Base-by-base conservation (phyloP, 2,113 vertebrate species). In the Galemys pyrenaicus region DNA sequence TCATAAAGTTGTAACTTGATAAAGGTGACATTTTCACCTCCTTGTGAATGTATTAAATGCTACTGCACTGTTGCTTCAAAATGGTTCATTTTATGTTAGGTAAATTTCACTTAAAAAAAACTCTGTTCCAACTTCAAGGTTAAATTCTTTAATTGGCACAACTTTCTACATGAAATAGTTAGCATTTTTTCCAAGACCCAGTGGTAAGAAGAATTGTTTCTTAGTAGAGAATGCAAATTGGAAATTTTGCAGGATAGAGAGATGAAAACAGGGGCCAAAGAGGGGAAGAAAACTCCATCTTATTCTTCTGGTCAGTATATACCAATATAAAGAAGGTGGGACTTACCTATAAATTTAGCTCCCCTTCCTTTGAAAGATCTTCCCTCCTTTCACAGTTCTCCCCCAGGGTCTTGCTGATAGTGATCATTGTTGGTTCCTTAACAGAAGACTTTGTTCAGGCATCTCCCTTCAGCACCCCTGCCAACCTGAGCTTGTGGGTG, bases 181-280 rank as follows among this genome's bases (percentile, higher is more conserved):
- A 78, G 60, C 46, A 39, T 77, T 94, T 95, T 79, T 91, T 51
- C 78, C 70, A 89, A 85, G 67, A 70, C 51, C 46, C 35, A 11
- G 74, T 79, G 56, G 89, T 75, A 89, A 89, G 91, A 88, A 91
- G 44, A 67, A 92, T 89, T 78, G 13, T 87, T 37, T 68, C 75
- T 92, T 39, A 26, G 9, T 6, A 60, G 89, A 56, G n/a, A 78
- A 94, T 12, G 24, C 28, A 86, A 71, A 64, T 89, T 51, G 64
- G 13, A 89, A 83, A 49, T 79, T 96, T 93, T 95, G 83, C 67
- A 75, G 84, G 68, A 62, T 74, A 96, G 51, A 95, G 30, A 37
- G 41, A 68, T 89, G 13, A 70, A 81, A 44, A 81, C 37, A 68
- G 79, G 2, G 49, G 56, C 85, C 73, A 28, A 26, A 88, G 60